Conservation (phyloP, 2,888 invertebrate species). For the Cephus sareptanus region DNA sequence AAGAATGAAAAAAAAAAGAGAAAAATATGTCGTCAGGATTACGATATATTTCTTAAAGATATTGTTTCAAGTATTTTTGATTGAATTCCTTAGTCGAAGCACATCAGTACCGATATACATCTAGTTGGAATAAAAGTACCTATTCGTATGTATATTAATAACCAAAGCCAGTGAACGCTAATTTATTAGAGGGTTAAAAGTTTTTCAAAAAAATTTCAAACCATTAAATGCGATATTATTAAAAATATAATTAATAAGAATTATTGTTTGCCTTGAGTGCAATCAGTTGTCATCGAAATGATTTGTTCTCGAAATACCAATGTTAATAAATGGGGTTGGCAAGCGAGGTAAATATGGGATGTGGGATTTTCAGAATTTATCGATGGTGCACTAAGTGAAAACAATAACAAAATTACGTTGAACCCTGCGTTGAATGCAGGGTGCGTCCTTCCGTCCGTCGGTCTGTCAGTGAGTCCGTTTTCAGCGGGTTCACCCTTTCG, state of each 20-base stretch:
- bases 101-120: neutral
- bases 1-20: neutral
- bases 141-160: neutral
- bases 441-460: neutral
- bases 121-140: neutral
- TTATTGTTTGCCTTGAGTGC: neutral
- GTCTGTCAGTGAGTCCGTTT: constrained; percentile 2
- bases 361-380: neutral
- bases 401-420: constrained; percentile 35
- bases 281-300: neutral
- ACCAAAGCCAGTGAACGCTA: too few species aligned
- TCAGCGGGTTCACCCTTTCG: constrained; percentile 1
- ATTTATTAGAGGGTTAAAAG: too few species aligned
- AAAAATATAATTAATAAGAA: neutral
- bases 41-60: neutral
- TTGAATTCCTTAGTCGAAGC: neutral
- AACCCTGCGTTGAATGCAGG: neutral
- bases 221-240: neutral
- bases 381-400: constrained; percentile 17
- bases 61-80: neutral
- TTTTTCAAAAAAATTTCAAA: neutral
- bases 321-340: neutral
- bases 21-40: neutral
- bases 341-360: neutral
- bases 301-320: neutral